Percentiles rank a stretch among this genome's conserved stretches.
These are phyloP conservation scores for Aphelenchoides besseyi DNA, from an alignment of 1,140 invertebrate genomes.

Conservation along the genomic window DNA sequence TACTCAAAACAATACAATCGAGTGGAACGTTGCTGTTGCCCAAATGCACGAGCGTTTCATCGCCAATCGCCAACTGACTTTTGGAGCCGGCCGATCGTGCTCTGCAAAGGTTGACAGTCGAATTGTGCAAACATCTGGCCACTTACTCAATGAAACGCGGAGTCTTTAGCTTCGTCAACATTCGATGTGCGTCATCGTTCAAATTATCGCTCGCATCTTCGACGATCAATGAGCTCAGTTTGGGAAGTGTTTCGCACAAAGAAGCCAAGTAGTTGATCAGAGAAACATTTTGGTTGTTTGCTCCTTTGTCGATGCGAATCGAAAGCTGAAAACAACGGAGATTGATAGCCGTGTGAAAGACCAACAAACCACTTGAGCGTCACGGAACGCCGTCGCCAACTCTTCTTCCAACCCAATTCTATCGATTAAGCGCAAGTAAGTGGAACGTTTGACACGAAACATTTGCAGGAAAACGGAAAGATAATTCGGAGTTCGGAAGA, in stretches of 20 bases:
- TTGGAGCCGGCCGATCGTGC: background rate
- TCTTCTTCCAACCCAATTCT: background rate
- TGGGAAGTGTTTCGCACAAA: background rate
- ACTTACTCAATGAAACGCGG: constrained; percentile 15
- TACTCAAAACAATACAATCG: constrained; percentile 12
- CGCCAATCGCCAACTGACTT: background rate
- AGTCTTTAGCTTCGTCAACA: background rate
- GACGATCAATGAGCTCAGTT: background rate
- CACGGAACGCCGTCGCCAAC: background rate
- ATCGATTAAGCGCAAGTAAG: background rate
- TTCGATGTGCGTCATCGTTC: background rate
- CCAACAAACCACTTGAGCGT: too few species aligned
- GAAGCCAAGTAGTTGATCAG: background rate
- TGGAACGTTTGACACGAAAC: background rate
- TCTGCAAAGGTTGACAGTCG: background rate
- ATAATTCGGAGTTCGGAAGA: background rate
- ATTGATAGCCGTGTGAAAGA: constrained; percentile 3
- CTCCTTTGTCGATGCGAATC: background rate
- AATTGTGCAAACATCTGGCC: background rate
- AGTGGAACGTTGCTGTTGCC: background rate
- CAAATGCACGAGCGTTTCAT: constrained; percentile 9
- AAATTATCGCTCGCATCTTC: constrained; percentile 2
- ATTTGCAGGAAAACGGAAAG: background rate
- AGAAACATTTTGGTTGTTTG: background rate
- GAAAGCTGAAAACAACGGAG: background rate